Evolutionary conservation across 2,113 vertebrate genomes (phyloP), one percentile per base, ranked within the genome.

Genomic region (Ophthalmolycus amberensis): DNA sequence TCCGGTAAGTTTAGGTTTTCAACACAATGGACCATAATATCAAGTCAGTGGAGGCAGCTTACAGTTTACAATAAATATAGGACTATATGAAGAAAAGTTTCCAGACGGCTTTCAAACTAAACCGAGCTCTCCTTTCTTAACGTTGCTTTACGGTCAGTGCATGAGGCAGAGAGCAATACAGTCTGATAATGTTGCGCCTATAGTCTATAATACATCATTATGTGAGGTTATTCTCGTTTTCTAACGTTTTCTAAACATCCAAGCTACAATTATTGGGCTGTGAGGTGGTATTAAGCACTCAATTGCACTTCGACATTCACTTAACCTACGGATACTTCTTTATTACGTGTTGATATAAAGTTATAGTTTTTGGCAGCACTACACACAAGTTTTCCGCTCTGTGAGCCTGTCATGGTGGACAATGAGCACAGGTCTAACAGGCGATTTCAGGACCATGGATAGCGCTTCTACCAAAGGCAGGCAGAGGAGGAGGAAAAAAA

Each of bases 391-490:
- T 4, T 5, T 52, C n/a, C n/a, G 44, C 18, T 34, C 50, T 32
- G 15, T 32, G 25, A 20, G 29, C 6, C 27, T 6, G 9, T n/a
- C 2, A 6, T 27, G 8, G n/a, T 15, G 1, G 20, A 50, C 3
- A 29, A 44, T 9, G 0, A 54, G 48, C 27, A 40, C 8, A 48
- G 40, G 4, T 0, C 0, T 0, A 22, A 50, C 25, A 27, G 25
- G 5, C 5, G 6, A 22, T 14, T 79, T 89, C 89, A 93, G 93
- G 0, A 94, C 93, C 89, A 89, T 64, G 88, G 93, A 91, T 74
- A 94, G 90, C 63, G 37, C 70, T 3, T 6, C 8, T 1, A 12
- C 7, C 10, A 20, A 62, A 48, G 5, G 10, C 29, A 14, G 5
- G 0, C 64, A 75, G 22, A 29, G 14, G 11, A 5, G 25, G 3